phyloP scores from a whole-genome alignment of 1,140 invertebrate genomes.

The Harpegnathos saltator region DNA sequence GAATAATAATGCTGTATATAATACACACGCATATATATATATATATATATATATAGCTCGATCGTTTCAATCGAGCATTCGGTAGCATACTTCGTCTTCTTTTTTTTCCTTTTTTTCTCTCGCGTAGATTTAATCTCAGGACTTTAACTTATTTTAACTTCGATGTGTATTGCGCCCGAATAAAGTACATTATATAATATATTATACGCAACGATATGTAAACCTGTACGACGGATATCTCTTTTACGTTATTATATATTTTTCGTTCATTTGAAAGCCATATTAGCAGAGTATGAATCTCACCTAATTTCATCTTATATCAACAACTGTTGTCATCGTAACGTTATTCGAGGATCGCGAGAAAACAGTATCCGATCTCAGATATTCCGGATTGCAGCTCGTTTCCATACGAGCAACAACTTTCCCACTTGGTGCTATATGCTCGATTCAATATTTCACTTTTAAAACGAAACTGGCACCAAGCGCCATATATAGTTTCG shows the following conservation, averaged over 20 bases:
- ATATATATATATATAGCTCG: conserved; percentile 5
- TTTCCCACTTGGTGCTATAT: not conserved
- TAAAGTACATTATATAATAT: not conserved
- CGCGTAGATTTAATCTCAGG: conserved; percentile 23
- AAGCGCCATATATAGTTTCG: not conserved
- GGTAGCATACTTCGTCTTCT: not conserved
- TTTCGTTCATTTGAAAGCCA: too few species aligned
- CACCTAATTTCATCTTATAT: not conserved
- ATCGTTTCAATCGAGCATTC: conserved; percentile 18
- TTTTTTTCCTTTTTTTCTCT: conserved; percentile 11
- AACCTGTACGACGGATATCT: too few species aligned
- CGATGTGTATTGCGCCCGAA: conserved; percentile 8
- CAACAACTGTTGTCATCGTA: not conserved
- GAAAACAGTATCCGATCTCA: not conserved
- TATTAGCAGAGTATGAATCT: not conserved
- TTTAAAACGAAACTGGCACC: conserved; percentile 12
- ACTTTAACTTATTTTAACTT: conserved; percentile 53
- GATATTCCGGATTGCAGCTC: not conserved
- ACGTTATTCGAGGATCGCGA: not conserved
- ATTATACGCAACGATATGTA: too few species aligned
- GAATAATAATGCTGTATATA: conserved; percentile 15
- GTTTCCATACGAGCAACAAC: not conserved
- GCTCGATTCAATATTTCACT: not conserved
- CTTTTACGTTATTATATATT: too few species aligned
- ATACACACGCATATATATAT: too few species aligned